Conservation (phyloP, 2,888 invertebrate species). For the Hermaeophaga mercurialis region DNA sequence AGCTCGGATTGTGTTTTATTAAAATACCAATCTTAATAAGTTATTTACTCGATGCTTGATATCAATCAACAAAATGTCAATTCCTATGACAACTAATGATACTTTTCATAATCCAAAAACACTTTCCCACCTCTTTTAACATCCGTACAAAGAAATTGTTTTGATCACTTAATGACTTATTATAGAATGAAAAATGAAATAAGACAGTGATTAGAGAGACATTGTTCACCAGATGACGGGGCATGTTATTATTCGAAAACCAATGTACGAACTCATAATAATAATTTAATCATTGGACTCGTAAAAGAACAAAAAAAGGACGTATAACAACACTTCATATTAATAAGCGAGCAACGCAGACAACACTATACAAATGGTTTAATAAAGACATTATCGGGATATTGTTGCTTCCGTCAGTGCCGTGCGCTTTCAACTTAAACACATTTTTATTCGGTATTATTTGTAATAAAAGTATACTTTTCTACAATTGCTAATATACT, state of each 20-base stretch:
- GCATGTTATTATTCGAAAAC: constrained; percentile 35
- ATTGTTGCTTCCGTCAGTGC: constrained; percentile 30
- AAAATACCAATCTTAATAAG: background rate
- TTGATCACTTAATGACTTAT: constrained; percentile 26
- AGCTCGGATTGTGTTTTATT: too few species aligned
- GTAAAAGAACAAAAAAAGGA: constrained; percentile 35
- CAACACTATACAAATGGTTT: constrained; percentile 40
- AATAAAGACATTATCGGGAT: constrained; percentile 47
- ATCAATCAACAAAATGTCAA: background rate
- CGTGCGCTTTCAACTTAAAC: too few species aligned
- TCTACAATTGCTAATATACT: too few species aligned
- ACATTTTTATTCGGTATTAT: too few species aligned
- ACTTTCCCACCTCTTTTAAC: constrained; percentile 12
- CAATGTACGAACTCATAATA: constrained; percentile 38
- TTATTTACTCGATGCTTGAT: background rate
- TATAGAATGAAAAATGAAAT: constrained; percentile 26
- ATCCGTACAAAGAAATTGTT: constrained; percentile 19
- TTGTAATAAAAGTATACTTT: too few species aligned
- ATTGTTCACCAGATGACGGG: constrained; percentile 35
- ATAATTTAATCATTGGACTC: constrained; percentile 43
- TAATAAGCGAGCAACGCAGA: constrained; percentile 42
- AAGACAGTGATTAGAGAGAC: constrained; percentile 27
- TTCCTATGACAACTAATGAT: constrained; percentile 8
- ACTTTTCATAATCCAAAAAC: background rate
- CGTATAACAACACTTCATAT: constrained; percentile 41